These are phyloP conservation scores for Sebastes itinus DNA, from an alignment of 2,797 vertebrate genomes.

Conservation along the genomic window DNA sequence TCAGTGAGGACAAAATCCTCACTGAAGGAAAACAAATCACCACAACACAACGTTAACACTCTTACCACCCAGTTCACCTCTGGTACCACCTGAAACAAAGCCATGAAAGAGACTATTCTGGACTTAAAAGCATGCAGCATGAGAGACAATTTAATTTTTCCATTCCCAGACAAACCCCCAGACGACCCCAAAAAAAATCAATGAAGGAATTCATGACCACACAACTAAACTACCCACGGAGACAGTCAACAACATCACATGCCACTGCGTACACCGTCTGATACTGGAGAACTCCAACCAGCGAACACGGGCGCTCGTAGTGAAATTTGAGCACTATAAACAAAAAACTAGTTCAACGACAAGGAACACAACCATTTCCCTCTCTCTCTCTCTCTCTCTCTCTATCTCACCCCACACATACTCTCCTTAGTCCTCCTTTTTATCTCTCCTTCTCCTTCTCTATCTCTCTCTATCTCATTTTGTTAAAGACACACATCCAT, in stretches of 20 bases:
- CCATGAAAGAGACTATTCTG: not conserved
- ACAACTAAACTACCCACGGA: not conserved
- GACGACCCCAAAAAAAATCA: not conserved
- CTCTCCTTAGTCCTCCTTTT: not conserved
- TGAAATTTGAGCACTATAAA: not conserved
- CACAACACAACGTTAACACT: not conserved
- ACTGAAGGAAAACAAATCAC: not conserved
- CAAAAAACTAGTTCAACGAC: not conserved
- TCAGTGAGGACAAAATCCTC: not conserved
- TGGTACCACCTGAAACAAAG: not conserved
- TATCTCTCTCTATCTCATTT: not conserved
- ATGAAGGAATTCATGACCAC: not conserved
- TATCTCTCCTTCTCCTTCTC: not conserved
- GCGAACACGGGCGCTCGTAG: fast-evolving
- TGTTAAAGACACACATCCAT: not conserved
- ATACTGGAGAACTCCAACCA: not conserved
- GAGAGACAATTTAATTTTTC: not conserved
- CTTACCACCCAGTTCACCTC: not conserved
- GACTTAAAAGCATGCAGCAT: not conserved
- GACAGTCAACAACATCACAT: not conserved
- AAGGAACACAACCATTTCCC: not conserved
- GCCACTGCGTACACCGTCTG: not conserved
- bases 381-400: not conserved
- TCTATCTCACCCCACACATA: not conserved
- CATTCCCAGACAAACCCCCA: not conserved